phyloP scores from a whole-genome alignment of 1,140 invertebrate species.

The Metopolophium dirhodum region DNA sequence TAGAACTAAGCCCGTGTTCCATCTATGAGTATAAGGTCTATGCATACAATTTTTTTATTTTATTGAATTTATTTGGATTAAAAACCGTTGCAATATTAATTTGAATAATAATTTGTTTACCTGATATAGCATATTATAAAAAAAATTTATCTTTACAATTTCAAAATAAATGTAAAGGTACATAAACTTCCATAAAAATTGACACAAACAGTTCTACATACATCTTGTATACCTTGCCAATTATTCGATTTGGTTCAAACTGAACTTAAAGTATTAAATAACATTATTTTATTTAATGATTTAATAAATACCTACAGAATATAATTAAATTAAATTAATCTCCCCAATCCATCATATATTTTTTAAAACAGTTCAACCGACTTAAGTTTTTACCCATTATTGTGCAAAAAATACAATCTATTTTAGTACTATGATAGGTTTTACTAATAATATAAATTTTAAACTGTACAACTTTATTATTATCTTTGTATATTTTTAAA shows the following conservation, averaged over 20 bases:
- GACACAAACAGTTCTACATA: neutral
- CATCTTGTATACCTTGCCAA: neutral
- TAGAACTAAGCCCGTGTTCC: no score
- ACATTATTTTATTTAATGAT: neutral
- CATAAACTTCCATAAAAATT: no score
- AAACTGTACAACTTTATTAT: neutral
- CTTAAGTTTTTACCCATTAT: no score
- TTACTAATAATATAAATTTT: neutral
- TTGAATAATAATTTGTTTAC: neutral
- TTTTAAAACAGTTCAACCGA: no score
- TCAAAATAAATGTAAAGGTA: no score
- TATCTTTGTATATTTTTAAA: neutral
- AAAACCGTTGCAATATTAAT: neutral
- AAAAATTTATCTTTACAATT: neutral
- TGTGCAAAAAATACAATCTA: neutral
- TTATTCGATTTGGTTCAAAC: neutral
- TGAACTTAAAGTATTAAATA: neutral
- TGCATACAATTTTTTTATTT: neutral
- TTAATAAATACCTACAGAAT: neutral
- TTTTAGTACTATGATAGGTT: neutral
- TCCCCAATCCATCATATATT: neutral
- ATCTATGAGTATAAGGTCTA: neutral
- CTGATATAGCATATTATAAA: neutral
- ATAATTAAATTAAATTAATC: neutral
- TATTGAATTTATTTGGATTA: neutral